Conservation (phyloP, 2,888 invertebrate species). For the Ormia ochracea region DNA sequence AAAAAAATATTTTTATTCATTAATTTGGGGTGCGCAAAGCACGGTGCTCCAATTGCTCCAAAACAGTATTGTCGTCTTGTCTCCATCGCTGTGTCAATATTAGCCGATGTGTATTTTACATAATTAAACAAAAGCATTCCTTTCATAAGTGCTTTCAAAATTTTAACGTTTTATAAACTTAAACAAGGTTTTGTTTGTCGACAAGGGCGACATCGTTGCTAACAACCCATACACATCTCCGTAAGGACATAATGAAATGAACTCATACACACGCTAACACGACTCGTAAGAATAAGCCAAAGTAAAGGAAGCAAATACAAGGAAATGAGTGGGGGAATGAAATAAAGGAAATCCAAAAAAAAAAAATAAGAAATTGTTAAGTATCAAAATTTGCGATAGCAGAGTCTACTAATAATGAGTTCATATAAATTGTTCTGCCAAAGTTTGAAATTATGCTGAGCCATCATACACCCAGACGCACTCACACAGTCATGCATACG, state of each 20-base stretch:
- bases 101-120: constrained; percentile 49
- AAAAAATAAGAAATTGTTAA: too few relatives aligned
- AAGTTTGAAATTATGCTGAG: too few relatives aligned
- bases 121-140: constrained; percentile 61
- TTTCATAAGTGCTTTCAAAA: constrained; percentile 51
- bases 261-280: background rate
- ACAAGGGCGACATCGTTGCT: constrained; percentile 13
- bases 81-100: constrained; percentile 40
- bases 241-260: too few relatives aligned
- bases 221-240: background rate
- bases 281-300: background rate
- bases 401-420: too few relatives aligned
- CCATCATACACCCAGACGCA: too few relatives aligned
- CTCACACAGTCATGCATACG: too few relatives aligned
- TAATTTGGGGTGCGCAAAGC: background rate
- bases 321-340: too few relatives aligned
- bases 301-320: background rate
- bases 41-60: background rate
- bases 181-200: constrained; percentile 52
- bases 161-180: constrained; percentile 58
- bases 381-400: too few relatives aligned
- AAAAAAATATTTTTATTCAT: background rate
- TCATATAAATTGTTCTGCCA: too few relatives aligned
- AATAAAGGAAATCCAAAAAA: too few relatives aligned
- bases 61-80: background rate